Conservation (phyloP, 2,888 invertebrate genomes). For the Anthrax anthrax region DNA sequence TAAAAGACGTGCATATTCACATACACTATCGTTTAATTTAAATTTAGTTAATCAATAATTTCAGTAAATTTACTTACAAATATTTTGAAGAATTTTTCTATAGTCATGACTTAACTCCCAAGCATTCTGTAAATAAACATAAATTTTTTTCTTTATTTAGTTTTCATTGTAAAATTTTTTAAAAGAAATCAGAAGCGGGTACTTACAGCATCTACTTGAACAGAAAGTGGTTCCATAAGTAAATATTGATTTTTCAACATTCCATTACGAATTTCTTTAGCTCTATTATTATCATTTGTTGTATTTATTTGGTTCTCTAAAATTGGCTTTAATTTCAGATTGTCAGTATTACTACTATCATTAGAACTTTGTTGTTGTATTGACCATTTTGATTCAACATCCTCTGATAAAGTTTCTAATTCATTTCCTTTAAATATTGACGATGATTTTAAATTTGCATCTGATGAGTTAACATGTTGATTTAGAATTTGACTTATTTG, state of each 20-base stretch:
- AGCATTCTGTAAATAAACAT: constrained; percentile 38
- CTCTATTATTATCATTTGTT: neutral
- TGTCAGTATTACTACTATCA: constrained; percentile 3
- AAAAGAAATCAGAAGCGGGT: too few species aligned
- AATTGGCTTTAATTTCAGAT: too few species aligned
- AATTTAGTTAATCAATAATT: too few species aligned
- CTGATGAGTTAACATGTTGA: constrained; percentile 2
- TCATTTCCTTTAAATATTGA: neutral
- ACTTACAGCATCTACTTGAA: constrained; percentile 56
- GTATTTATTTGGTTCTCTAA: too few species aligned
- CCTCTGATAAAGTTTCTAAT: neutral
- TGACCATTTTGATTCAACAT: neutral
- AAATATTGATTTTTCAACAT: constrained; percentile 11
- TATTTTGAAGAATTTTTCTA: constrained; percentile 11
- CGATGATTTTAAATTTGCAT: neutral
- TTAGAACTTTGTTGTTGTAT: neutral
- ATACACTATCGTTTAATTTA: too few species aligned
- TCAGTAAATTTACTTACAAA: constrained; percentile 17
- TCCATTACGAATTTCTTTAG: neutral
- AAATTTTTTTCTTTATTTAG: neutral
- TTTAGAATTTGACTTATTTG: constrained; percentile 9
- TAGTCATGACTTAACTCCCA: constrained; percentile 37
- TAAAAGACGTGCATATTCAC: too few species aligned
- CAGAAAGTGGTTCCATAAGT: constrained; percentile 40
- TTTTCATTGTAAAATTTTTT: too few species aligned